These are phyloP conservation scores for Mus pahari DNA, from an alignment of 2,113 vertebrate species.

Conservation along the genomic window DNA sequence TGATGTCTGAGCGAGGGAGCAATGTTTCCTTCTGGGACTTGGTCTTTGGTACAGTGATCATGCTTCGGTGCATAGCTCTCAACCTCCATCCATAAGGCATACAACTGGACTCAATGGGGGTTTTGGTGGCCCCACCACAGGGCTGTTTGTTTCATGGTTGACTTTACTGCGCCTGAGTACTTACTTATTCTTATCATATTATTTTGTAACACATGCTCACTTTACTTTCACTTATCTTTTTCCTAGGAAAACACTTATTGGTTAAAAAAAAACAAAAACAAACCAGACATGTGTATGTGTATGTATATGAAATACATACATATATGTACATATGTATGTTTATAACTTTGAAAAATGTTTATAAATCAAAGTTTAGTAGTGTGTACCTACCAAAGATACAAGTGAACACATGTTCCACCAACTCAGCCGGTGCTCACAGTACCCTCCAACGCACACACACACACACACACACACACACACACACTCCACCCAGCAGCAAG, in stretches of 20 bases:
- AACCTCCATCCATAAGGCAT: background rate
- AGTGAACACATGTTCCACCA: background rate
- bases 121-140: slow-evolving; percentile 50
- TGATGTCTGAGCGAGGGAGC: background rate
- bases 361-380: background rate
- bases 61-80: background rate
- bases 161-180: slow-evolving; percentile 50
- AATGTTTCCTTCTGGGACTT: background rate
- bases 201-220: slow-evolving; percentile 74
- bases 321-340: too few species aligned
- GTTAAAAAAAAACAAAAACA: background rate
- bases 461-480: background rate
- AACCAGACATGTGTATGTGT: too few species aligned
- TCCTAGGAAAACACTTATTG: slow-evolving; percentile 73
- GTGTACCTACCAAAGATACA: background rate
- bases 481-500: background rate
- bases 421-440: accelerated
- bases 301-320: background rate
- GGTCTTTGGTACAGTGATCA: background rate
- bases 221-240: slow-evolving; percentile 13
- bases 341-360: background rate
- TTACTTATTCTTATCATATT: slow-evolving; percentile 46
- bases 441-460: background rate
- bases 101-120: background rate
- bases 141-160: slow-evolving; percentile 61